Evolutionary conservation across 1,140 invertebrate species (phyloP), one percentile per base, ranked within the genome.

Genomic region (Diuraphis noxia): DNA sequence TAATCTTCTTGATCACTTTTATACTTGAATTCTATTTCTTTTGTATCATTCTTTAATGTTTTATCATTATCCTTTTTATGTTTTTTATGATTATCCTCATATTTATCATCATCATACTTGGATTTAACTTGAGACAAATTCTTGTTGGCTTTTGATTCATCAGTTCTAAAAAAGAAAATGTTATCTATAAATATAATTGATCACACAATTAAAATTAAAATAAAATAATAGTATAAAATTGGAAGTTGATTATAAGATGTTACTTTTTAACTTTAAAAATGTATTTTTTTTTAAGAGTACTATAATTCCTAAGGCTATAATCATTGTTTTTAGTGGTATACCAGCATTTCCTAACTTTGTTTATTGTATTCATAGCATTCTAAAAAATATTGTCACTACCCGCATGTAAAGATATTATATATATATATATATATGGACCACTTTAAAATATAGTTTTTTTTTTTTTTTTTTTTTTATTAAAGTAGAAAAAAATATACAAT

Each of bases 101-200:
- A n/a, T 82, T 91, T 79, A 81, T 91, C 89, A 82, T 81, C 41
- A 52, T 82, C 72, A 46, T 40, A n/a, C 30, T 89, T 92, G 6
- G 86, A 46, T 92, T 92, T 92, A 8, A 90, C 88, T 89, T 92
- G 92, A 46, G 92, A 92, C 46, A 90, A 92, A 86, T 88, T 92
- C 49, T 91, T 91, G 25, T 82, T 52, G 25, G 21, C 0, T 81
- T 91, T 91, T 38, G 19, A 23, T 88, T 92, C 77, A 17, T 56
- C 72, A 34, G 17, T 88, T 56, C 52, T 92, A 49, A n/a, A 88
- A 88, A 38, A 23, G 49, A 25, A 34, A 17, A 30, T 63, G 30
- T 63, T 0, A n/a, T 63, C 30, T 13, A n/a, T 63, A 72, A 72
- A 72, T 63, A 72, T n/a, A n/a, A 63, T 2, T n/a, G 30, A 63